These are phyloP conservation scores for Hofmannophila pseudospretella DNA, from an alignment of 2,888 invertebrate genomes.

Conservation along the genomic window DNA sequence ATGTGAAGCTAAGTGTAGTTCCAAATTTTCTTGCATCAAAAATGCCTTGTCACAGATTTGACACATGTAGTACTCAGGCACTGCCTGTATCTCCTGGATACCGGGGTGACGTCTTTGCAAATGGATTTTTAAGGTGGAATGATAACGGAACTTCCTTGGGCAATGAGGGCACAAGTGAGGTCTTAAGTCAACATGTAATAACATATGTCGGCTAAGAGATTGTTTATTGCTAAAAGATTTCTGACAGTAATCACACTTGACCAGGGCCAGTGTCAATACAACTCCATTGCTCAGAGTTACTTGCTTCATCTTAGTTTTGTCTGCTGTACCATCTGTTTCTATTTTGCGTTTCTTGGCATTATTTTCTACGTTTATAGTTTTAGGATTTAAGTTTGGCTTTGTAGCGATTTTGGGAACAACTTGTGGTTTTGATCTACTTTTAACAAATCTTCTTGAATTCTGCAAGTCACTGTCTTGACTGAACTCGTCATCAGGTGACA, in stretches of 20 bases:
- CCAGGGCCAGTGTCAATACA: slow-evolving; percentile 30
- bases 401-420: not conserved
- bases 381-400: not conserved
- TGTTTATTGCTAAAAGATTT: slow-evolving; percentile 81
- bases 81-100: slow-evolving; percentile 24
- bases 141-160: slow-evolving; percentile 80
- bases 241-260: slow-evolving; percentile 79
- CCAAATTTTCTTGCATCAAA: slow-evolving; percentile 85
- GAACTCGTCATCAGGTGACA: slow-evolving; percentile 5
- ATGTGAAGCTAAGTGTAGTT: slow-evolving; percentile 85
- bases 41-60: slow-evolving; percentile 86
- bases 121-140: slow-evolving; percentile 81
- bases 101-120: slow-evolving; percentile 73
- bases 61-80: slow-evolving; percentile 79
- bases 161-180: slow-evolving; percentile 81
- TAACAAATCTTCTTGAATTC: not conserved
- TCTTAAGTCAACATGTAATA: slow-evolving; percentile 81
- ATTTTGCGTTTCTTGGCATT: not conserved
- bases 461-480: not conserved
- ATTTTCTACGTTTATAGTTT: not conserved
- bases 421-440: not conserved
- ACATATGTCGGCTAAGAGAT: slow-evolving; percentile 82
- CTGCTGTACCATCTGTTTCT: not conserved
- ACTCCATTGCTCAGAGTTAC: slow-evolving; percentile 33
- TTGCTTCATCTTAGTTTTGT: slow-evolving; percentile 20